These are phyloP conservation scores for Oenanthe oenanthe DNA, from an alignment of 2,113 vertebrate genomes.

Conservation along the genomic window DNA sequence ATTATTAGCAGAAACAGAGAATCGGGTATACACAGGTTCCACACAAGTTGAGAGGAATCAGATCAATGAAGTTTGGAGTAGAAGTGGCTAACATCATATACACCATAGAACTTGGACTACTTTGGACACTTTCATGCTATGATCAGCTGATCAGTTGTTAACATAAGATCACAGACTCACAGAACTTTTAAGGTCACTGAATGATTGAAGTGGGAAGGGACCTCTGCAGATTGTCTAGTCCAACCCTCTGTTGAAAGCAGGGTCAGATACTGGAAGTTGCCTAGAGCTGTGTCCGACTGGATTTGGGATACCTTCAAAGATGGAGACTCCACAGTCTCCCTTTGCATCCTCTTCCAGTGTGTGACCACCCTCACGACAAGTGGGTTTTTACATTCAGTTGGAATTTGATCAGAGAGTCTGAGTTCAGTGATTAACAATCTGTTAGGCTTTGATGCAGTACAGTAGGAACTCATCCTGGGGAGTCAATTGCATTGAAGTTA, in stretches of 20 bases:
- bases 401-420: not conserved
- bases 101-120: not conserved
- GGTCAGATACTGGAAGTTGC: not conserved
- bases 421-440: not conserved
- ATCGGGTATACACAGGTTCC: not conserved
- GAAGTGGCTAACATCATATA: not conserved
- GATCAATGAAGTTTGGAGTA: not conserved
- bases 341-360: not conserved
- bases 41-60: not conserved
- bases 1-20: not conserved
- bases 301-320: not conserved
- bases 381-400: not conserved
- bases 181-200: not conserved
- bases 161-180: not conserved
- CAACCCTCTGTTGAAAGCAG: not conserved
- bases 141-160: not conserved
- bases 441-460: not conserved
- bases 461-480: not conserved
- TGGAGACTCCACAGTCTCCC: not conserved
- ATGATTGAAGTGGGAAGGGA: not conserved
- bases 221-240: not conserved
- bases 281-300: not conserved
- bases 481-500: not conserved
- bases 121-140: not conserved
- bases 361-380: not conserved